These are phyloP conservation scores for Subacronicta megacephala DNA, from an alignment of 2,888 invertebrate genomes.

Conservation along the genomic window DNA sequence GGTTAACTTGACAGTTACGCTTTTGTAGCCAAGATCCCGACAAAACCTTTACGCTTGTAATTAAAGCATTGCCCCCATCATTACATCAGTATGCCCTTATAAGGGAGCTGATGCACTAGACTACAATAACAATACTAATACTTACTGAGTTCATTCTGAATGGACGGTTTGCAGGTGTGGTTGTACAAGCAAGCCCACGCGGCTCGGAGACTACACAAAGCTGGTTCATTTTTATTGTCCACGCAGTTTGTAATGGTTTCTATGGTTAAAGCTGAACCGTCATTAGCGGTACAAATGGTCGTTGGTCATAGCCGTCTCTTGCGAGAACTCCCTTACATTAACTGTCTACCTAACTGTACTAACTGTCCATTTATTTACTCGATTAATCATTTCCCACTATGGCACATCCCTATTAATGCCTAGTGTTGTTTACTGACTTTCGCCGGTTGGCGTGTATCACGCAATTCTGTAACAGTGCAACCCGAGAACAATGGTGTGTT, in stretches of 20 bases:
- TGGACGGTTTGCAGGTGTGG: neutral
- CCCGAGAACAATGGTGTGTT: constrained; percentile 69
- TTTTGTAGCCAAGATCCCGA: no score
- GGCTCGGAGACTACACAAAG: neutral
- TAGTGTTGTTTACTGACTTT: constrained; percentile 72
- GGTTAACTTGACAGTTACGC: neutral
- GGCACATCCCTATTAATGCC: constrained; percentile 65
- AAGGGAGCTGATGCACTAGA: constrained; percentile 10
- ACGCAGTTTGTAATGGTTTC: neutral
- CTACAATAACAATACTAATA: neutral
- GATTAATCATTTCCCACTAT: constrained; percentile 48
- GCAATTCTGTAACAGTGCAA: constrained; percentile 62
- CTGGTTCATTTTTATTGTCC: neutral
- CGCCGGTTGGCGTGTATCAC: constrained; percentile 66
- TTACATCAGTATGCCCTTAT: constrained; percentile 45
- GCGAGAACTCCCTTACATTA: constrained; percentile 14
- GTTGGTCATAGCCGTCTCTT: neutral
- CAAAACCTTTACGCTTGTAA: constrained; percentile 6
- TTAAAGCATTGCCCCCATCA: constrained; percentile 23
- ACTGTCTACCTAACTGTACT: constrained; percentile 29
- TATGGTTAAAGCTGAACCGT: neutral
- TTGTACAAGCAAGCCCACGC: neutral
- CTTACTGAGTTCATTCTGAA: neutral
- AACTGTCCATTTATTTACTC: constrained; percentile 35
- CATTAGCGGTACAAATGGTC: no score